These are phyloP conservation scores for Tiphia femorata DNA, from an alignment of 2,888 invertebrate genomes.

Conservation along the genomic window DNA sequence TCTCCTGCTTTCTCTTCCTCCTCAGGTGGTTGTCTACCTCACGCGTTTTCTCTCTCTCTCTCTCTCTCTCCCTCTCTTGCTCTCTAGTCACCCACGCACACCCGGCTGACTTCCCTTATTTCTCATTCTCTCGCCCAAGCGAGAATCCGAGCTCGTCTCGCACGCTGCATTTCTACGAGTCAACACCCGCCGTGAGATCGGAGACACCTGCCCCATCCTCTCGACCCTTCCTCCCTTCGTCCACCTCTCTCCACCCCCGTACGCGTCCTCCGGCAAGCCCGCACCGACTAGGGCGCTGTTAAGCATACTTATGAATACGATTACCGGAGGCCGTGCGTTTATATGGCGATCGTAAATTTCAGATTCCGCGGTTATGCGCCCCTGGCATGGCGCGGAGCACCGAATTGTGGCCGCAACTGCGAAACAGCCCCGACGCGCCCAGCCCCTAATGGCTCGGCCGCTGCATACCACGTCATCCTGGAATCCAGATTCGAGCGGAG, in stretches of 20 bases:
- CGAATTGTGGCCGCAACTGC: background rate
- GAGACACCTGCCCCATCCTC: constrained; percentile 58
- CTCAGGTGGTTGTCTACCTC: background rate
- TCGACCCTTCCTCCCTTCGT: constrained; percentile 19
- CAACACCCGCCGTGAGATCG: constrained; percentile 53
- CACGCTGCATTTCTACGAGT: constrained; percentile 31
- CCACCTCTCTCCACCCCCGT: no score
- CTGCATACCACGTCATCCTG: background rate
- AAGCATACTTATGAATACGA: constrained; percentile 58
- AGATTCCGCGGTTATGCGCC: constrained; percentile 26
- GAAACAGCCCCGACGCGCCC: background rate
- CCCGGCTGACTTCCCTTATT: background rate
- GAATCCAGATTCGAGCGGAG: background rate
- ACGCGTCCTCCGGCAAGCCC: no score
- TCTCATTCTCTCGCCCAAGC: constrained; percentile 3
- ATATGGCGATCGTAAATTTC: constrained; percentile 37
- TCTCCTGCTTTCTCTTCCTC: background rate
- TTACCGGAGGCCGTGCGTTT: constrained; percentile 44
- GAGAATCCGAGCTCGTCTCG: background rate
- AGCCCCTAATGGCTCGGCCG: background rate
- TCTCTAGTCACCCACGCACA: background rate
- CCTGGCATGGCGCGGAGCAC: background rate
- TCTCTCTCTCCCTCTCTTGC: constrained; percentile 2
- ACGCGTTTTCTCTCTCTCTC: constrained; percentile 2
- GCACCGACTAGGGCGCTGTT: constrained; percentile 21